Base-by-base conservation (phyloP, 2,888 invertebrate species). In the Drosophila melanocephala region DNA sequence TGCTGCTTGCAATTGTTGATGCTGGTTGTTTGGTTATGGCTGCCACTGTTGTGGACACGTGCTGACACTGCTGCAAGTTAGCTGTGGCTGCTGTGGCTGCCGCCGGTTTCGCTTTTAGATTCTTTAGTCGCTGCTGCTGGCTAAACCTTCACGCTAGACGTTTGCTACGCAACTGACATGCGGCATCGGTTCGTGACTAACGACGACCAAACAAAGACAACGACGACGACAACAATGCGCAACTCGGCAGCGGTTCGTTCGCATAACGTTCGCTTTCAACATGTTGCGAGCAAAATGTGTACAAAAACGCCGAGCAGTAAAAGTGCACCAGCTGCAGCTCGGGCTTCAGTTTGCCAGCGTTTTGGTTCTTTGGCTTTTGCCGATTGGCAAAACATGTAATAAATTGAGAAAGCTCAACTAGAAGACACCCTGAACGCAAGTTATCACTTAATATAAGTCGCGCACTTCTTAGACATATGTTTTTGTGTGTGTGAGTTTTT, bases 111-210 rank as follows among this genome's bases (percentile, higher is more conserved):
- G 28, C 57, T 37, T 37, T 26, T 26, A 56, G 3, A 10, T 37
- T 28, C 16, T 37, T 28, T 56, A 56, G 28, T 39, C 19, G 39
- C 59, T 65, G 68, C 51, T 59, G 82, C 47, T 63, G 81, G 62
- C 71, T 76, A 72, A 83, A 88, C 90, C 83, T 85, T 77, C 79
- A 83, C 87, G 81, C 77, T 84, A 85, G 84, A 90, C 87, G 90
- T 76, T 90, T 89, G 82, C 82, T 90, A 78, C 78, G 89, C 84
- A 89, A 87, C 90, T 87, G 90, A 77, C 77, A 79, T 59, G 75
- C 77, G 79, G 72, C 72, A 53, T 26, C 50, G 60, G 74, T 69
- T 72, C 81, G 83, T 47, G 57, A 50, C 44, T 30, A 26, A 58
- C 58, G 70, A 82, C 75, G 58, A 62, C 44, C 66, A 37, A 16